Percentiles rank a stretch among this genome's conserved stretches.
Conservation (phyloP, 2,888 invertebrate species). For the Andrena dorsata region DNA sequence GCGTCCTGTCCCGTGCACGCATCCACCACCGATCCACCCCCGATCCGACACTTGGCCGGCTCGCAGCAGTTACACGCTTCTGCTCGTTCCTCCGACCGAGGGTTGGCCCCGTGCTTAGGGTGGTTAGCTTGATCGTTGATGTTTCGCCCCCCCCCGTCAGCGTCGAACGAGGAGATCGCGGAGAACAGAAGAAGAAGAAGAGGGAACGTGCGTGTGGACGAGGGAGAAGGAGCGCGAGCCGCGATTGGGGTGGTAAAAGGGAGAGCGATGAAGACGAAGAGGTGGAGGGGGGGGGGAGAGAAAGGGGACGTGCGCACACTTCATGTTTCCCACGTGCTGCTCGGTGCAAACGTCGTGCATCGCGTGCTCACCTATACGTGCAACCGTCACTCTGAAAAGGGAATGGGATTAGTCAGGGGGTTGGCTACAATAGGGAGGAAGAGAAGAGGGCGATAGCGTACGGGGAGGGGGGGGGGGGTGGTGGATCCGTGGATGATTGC, state of each 20-base stretch:
- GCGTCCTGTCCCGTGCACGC: slow-evolving; percentile 74
- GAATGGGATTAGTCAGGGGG: slow-evolving; percentile 81
- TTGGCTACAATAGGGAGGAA: slow-evolving; percentile 71
- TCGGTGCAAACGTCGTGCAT: slow-evolving; percentile 75
- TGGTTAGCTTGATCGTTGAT: slow-evolving; percentile 78
- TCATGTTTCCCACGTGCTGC: slow-evolving; percentile 82
- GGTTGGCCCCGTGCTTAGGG: slow-evolving; percentile 63
- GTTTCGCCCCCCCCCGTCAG: slow-evolving; percentile 73
- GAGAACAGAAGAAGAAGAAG: slow-evolving; percentile 8
- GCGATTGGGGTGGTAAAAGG: neutral
- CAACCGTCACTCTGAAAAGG: slow-evolving; percentile 80
- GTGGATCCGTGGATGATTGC: slow-evolving; percentile 78
- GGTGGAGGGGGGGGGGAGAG: neutral
- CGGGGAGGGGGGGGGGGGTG: slow-evolving; percentile 73
- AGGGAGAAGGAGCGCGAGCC: neutral
- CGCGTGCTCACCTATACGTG: slow-evolving; percentile 82
- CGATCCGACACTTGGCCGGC: slow-evolving; percentile 72
- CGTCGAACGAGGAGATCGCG: slow-evolving; percentile 41
- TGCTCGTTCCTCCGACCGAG: slow-evolving; percentile 47
- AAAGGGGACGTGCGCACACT: slow-evolving; percentile 76
- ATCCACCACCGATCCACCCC: slow-evolving; percentile 62
- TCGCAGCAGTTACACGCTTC: slow-evolving; percentile 73
- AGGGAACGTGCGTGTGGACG: neutral
- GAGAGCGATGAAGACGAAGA: slow-evolving; percentile 8
- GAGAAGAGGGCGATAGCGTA: slow-evolving; percentile 50